Evolutionary conservation across 2,888 invertebrate species (phyloP).

Genomic region (Pecten maximus): DNA sequence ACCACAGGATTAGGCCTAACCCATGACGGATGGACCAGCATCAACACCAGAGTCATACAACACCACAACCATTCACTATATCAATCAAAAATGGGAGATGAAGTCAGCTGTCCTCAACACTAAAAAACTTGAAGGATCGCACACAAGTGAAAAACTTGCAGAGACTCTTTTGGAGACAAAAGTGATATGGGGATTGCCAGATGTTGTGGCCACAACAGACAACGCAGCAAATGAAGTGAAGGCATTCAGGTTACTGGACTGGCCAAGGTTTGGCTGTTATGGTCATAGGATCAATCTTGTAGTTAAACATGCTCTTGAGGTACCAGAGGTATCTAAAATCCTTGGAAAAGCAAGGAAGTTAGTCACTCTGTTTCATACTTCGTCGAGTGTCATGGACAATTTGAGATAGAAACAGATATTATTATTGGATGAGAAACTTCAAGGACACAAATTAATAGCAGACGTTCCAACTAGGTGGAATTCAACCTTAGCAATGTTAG

Average conservation of each 20-base stretch:
- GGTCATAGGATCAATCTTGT: conserved; percentile 57
- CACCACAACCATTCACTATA: conserved; percentile 40
- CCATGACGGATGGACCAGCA: conserved; percentile 44
- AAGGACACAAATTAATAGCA: conserved; percentile 45
- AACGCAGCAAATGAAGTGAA: conserved; percentile 55
- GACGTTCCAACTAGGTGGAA: conserved; percentile 51
- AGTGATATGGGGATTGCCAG: conserved; percentile 36
- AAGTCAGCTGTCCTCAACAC: conserved; percentile 39
- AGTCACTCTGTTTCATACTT: conserved; percentile 52
- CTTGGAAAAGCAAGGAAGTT: conserved; percentile 48
- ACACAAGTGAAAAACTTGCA: conserved; percentile 37
- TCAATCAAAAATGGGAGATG: conserved; percentile 38
- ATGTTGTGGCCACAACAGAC: conserved; percentile 44
- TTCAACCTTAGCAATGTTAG: conserved; percentile 39
- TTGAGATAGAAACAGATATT: conserved; percentile 42
- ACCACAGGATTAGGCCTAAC: neutral
- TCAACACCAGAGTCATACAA: conserved; percentile 37
- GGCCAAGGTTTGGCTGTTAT: conserved; percentile 56
- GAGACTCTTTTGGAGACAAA: conserved; percentile 27
- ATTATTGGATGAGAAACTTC: conserved; percentile 37
- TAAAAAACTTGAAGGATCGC: conserved; percentile 37
- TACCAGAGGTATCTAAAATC: conserved; percentile 35
- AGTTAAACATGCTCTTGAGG: conserved; percentile 50
- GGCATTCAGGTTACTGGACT: conserved; percentile 44
- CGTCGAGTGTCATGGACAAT: conserved; percentile 42